A percentile compares a stretch with the other conserved stretches of the same genome.
Conservation (phyloP, 2,888 invertebrate species). For the Odontothrips loti region DNA sequence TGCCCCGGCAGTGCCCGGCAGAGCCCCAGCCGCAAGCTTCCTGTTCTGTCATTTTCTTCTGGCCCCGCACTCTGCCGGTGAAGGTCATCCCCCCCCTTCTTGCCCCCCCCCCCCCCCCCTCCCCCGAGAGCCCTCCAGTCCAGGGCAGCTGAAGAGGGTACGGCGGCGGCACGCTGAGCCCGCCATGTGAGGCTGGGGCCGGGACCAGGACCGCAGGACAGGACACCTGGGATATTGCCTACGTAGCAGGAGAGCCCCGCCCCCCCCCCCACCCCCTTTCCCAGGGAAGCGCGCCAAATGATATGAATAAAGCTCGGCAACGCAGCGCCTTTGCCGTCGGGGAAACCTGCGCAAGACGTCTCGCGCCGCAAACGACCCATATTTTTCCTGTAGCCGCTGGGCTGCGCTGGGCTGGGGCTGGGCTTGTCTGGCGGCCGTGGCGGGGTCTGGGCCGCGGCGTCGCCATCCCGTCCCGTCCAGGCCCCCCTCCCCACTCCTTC, state of each 20-base stretch:
- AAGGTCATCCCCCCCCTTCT: background rate
- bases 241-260: background rate
- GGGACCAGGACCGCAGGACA: background rate
- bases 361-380: constrained; percentile 22
- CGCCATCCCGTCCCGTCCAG: too few relatives aligned
- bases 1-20: too few relatives aligned
- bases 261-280: background rate
- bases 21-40: too few relatives aligned
- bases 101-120: background rate
- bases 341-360: constrained; percentile 13
- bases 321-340: background rate
- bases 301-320: background rate
- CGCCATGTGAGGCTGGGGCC: background rate
- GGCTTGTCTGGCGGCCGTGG: background rate
- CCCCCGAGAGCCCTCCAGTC: background rate
- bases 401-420: background rate
- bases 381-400: constrained; percentile 14
- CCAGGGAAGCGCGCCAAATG: constrained; percentile 8
- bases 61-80: too few relatives aligned
- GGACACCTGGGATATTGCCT: constrained; percentile 14
- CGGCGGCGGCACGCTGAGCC: background rate
- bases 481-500: background rate
- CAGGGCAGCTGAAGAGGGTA: too few relatives aligned
- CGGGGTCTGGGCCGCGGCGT: background rate
- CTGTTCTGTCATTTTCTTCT: too few relatives aligned